Evolutionary conservation across 2,113 vertebrate genomes (phyloP).

Genomic region (Aphelocoma coerulescens): DNA sequence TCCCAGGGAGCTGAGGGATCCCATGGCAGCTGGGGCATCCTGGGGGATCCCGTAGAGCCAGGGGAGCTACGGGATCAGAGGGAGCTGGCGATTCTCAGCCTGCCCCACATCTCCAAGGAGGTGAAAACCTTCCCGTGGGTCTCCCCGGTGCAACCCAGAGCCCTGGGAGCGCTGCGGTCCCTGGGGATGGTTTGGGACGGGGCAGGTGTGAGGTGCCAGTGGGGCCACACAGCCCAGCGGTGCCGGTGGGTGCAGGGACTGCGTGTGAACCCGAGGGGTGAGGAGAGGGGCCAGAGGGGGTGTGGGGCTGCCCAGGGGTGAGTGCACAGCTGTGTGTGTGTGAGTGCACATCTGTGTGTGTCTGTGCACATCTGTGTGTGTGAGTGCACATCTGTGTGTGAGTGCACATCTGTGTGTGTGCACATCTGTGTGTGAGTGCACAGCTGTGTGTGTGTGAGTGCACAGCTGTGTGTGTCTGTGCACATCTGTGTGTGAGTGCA

Average conservation of each 20-base stretch:
- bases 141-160: rapidly evolving
- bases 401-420: too few relatives aligned
- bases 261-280: rapidly evolving
- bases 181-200: rapidly evolving
- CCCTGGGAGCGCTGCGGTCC: rapidly evolving
- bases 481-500: too few relatives aligned
- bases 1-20: not conserved
- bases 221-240: not conserved
- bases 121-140: not conserved
- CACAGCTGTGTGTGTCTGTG: too few relatives aligned
- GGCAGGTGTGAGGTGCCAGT: rapidly evolving
- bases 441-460: not conserved
- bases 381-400: not conserved
- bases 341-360: too few relatives aligned
- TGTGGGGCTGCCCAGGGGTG: too few relatives aligned
- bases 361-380: not conserved
- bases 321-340: not conserved
- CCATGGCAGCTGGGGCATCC: not conserved
- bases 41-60: not conserved
- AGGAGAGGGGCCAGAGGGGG: not conserved
- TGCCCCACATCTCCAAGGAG: not conserved
- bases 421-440: not conserved
- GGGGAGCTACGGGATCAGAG: not conserved
- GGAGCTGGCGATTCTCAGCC: not conserved
- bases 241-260: rapidly evolving